A percentile compares a stretch with the other conserved stretches of the same genome.
Conservation (phyloP, 1,140 invertebrate species). For the Araneus ventricosus region DNA sequence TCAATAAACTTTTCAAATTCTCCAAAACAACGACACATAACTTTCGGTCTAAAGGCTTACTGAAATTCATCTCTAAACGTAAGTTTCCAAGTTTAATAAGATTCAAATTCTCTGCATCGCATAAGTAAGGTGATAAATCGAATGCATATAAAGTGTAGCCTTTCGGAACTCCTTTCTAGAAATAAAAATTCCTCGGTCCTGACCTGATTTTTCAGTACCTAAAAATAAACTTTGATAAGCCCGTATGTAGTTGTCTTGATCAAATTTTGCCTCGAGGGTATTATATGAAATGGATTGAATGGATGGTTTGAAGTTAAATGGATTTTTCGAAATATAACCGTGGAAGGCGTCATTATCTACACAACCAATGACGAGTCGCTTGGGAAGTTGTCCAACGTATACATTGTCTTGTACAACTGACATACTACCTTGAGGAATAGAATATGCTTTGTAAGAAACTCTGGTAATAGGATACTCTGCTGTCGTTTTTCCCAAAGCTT, state of each 20-base stretch:
- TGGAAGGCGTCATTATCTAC: conserved; percentile 15
- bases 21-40: not conserved
- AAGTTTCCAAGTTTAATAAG: not conserved
- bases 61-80: conserved; percentile 13
- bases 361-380: not conserved
- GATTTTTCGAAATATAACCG: no score
- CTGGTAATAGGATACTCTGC: not conserved
- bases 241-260: not conserved
- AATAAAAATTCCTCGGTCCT: not conserved
- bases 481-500: not conserved
- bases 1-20: conserved; percentile 6
- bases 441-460: not conserved
- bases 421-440: not conserved
- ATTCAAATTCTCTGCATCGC: not conserved
- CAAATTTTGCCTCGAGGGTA: not conserved
- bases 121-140: conserved; percentile 35
- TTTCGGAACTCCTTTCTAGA: not conserved
- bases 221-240: conserved; percentile 25
- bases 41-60: not conserved
- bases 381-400: conserved; percentile 8
- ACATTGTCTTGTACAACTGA: conserved; percentile 33
- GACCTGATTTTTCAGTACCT: not conserved
- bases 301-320: not conserved
- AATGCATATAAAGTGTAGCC: not conserved
- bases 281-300: no score